These are phyloP conservation scores for Nasonovia ribisnigri DNA, from an alignment of 2,888 invertebrate genomes.

Conservation along the genomic window DNA sequence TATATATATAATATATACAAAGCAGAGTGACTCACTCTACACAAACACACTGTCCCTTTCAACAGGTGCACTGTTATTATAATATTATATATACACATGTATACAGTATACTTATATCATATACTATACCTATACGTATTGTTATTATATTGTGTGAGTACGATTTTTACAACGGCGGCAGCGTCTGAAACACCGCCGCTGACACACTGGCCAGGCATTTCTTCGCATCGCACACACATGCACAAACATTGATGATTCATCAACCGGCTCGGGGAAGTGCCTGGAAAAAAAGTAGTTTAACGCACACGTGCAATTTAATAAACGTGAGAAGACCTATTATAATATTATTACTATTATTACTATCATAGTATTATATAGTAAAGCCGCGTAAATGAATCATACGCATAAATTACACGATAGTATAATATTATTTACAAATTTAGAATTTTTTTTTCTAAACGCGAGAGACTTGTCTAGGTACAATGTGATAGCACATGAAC, in stretches of 20 bases:
- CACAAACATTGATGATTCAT: constrained; percentile 43
- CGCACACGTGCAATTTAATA: constrained; percentile 15
- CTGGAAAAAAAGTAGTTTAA: neutral
- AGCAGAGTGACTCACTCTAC: constrained; percentile 32
- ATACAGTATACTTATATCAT: neutral
- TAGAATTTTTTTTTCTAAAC: neutral
- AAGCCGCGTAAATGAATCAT: constrained; percentile 22
- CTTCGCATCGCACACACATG: constrained; percentile 22
- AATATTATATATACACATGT: neutral
- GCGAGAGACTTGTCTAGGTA: neutral
- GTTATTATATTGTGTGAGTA: neutral
- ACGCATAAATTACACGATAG: neutral
- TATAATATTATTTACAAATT: constrained; percentile 4
- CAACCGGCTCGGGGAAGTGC: constrained; percentile 3
- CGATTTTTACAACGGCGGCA: neutral
- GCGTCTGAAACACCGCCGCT: neutral
- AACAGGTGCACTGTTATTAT: constrained; percentile 47
- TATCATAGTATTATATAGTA: no score
- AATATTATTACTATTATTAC: neutral
- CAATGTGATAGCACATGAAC: neutral
- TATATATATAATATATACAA: neutral
- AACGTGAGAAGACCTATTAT: constrained; percentile 19
- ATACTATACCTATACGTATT: neutral
- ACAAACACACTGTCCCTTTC: constrained; percentile 30
- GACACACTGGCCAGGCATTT: constrained; percentile 58